phyloP scores from a whole-genome alignment of 2,113 vertebrate species.

The Apteryx mantelli region DNA sequence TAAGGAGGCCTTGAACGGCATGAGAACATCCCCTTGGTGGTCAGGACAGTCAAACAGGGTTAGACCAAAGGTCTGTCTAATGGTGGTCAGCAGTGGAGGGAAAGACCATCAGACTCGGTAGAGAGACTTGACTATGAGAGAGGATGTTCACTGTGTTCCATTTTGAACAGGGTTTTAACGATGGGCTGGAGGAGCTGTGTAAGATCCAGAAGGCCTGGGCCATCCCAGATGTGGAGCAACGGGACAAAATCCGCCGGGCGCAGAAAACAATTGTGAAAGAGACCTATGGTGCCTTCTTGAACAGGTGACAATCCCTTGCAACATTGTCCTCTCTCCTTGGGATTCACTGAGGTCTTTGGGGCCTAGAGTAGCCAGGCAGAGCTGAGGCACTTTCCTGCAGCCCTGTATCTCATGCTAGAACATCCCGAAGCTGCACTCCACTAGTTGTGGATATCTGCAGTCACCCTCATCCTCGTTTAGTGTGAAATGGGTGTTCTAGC shows the following conservation, averaged over 20 bases:
- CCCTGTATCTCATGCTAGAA: not conserved
- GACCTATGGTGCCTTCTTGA: slow-evolving; percentile 87
- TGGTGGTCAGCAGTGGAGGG: not conserved
- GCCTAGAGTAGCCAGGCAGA: not conserved
- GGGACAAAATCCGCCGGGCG: slow-evolving; percentile 88
- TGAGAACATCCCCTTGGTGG: not conserved
- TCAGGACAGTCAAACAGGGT: not conserved
- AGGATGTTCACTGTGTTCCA: not conserved
- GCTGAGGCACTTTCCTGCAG: not conserved
- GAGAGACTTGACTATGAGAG: not conserved
- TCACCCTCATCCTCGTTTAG: not conserved
- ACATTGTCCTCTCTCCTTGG: not conserved
- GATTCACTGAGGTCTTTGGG: not conserved
- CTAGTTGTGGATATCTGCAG: not conserved
- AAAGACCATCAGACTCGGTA: not conserved
- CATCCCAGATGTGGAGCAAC: slow-evolving; percentile 91
- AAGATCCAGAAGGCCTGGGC: slow-evolving; percentile 98
- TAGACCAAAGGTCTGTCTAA: not conserved
- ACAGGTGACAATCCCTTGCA: slow-evolving; percentile 78
- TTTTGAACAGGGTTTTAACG: slow-evolving; percentile 91
- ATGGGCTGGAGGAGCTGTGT: slow-evolving; percentile 93
- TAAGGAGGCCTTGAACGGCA: slow-evolving; percentile 54
- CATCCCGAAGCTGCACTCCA: not conserved
- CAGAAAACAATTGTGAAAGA: slow-evolving; percentile 92
- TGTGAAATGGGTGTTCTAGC: not conserved